Evolutionary conservation across 2,888 invertebrate genomes (phyloP), one percentile per base, ranked within the genome.

Genomic region (Drosophila colorata): DNA sequence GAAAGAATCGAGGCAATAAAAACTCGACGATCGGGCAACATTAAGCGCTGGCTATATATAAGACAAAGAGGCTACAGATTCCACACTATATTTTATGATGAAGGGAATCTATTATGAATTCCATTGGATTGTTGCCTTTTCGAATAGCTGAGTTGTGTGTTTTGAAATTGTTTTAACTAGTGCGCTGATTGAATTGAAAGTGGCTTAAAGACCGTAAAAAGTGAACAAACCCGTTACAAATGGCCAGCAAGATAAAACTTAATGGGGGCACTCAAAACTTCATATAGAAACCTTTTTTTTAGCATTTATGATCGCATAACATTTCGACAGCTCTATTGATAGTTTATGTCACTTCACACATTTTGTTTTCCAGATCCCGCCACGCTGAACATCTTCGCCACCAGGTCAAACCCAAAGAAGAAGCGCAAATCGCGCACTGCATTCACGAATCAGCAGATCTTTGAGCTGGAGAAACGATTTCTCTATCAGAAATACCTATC

Each of bases 401-500:
- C 96, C 87, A 94, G 97, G 78, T 96, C 97, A 71, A 97, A 97
- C 92, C 97, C 98, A 89, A 97, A 98, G 93, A 99, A 99, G 94
- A 99, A 99, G 91, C 95, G 98, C 90, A 97, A 99, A 94, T 98
- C 98, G 11, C 94, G 99, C 87, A 99, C 99, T 6, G 99, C 99
- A 37, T 99, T 99, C 93, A 98, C 98, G 67, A 99, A 99, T 93
- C 98, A 98, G 93, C 99, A 99, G 93, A 99, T 99, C 82, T 98
- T 98, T 93, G 98, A 99, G 93, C 93, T 99, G 91, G 99, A 99
- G 92, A 98, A 98, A 91, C 94, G 99, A 86, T 99, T 99, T 93
- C 95, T 98, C n/a, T 98, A 98, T 93, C 99, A 99, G 93, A 99
- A 99, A 93, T 99, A 99, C 93, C 94, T 99, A 80, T 98, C 98